Conservation (phyloP, 2,888 invertebrate genomes). For the Amphipoea oculea region DNA sequence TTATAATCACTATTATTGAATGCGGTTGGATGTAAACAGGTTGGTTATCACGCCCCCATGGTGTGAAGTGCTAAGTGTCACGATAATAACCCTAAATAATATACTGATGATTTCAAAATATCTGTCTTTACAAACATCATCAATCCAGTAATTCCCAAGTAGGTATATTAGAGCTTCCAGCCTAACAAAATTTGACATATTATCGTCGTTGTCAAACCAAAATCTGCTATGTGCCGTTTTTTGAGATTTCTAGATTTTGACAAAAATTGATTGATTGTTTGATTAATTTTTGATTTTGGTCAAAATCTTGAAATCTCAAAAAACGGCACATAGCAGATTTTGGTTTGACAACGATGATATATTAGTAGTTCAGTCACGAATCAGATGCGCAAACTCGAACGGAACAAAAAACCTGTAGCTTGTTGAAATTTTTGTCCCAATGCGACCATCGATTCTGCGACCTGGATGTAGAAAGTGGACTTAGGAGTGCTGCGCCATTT, state of each 20-base stretch:
- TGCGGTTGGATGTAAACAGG: slow-evolving; percentile 33
- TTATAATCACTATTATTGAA: slow-evolving; percentile 27
- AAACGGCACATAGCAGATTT: no score
- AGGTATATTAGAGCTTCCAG: not conserved
- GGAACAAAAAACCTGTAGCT: slow-evolving; percentile 43
- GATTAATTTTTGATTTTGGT: no score
- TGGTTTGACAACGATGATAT: no score
- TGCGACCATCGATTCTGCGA: slow-evolving; percentile 60
- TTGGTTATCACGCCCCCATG: slow-evolving; percentile 45
- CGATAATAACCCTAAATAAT: slow-evolving; percentile 21
- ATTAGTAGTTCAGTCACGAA: slow-evolving; percentile 12
- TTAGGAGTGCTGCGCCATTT: slow-evolving; percentile 45
- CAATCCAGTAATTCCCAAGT: not conserved
- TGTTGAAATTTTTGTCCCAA: slow-evolving; percentile 55
- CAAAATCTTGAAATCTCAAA: no score
- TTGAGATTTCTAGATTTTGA: no score
- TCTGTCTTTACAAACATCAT: not conserved
- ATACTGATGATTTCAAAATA: not conserved
- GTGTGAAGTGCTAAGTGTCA: slow-evolving; percentile 31
- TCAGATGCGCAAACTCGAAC: slow-evolving; percentile 45
- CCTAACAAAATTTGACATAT: not conserved
- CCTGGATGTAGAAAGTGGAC: slow-evolving; percentile 40
- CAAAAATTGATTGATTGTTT: no score
- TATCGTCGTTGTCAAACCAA: no score
- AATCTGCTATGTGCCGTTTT: no score